These are phyloP conservation scores for Galerucella pusilla DNA, from an alignment of 2,888 invertebrate species.

Conservation along the genomic window DNA sequence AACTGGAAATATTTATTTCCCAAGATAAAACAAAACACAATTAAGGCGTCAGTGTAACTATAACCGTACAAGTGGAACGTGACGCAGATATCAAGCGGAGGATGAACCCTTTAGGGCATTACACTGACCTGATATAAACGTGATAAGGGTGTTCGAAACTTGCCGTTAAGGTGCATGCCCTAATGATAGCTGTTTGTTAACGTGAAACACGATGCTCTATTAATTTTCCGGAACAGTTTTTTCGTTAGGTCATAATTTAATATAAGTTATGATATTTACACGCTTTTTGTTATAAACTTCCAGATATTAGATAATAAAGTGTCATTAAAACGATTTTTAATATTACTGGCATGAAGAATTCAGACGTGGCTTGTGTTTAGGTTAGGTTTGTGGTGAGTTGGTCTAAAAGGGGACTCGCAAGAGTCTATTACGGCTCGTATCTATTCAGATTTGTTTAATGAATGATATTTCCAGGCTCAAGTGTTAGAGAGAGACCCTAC, in stretches of 20 bases:
- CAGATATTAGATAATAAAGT: no score
- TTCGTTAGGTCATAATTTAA: neutral
- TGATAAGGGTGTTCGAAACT: constrained; percentile 14
- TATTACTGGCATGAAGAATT: no score
- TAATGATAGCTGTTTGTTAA: neutral
- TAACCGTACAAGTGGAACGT: constrained; percentile 18
- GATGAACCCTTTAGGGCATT: constrained; percentile 22
- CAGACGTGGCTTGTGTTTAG: no score
- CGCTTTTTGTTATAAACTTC: neutral
- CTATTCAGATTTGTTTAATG: no score
- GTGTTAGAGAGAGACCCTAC: no score
- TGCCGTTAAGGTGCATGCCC: neutral
- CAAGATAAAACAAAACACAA: constrained; percentile 15
- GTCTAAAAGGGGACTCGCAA: no score
- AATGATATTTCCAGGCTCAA: no score
- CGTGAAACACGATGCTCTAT: neutral
- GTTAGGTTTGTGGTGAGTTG: no score
- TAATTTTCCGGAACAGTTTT: neutral
- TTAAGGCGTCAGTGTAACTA: constrained; percentile 14
- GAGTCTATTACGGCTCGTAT: no score
- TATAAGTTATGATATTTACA: neutral
- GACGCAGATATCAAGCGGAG: constrained; percentile 19
- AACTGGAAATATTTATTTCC: constrained; percentile 15
- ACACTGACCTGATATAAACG: constrained; percentile 15
- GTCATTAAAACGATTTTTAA: no score